These are phyloP conservation scores for Eidolon dupreanum DNA, from an alignment of 2,797 vertebrate genomes.

Conservation along the genomic window DNA sequence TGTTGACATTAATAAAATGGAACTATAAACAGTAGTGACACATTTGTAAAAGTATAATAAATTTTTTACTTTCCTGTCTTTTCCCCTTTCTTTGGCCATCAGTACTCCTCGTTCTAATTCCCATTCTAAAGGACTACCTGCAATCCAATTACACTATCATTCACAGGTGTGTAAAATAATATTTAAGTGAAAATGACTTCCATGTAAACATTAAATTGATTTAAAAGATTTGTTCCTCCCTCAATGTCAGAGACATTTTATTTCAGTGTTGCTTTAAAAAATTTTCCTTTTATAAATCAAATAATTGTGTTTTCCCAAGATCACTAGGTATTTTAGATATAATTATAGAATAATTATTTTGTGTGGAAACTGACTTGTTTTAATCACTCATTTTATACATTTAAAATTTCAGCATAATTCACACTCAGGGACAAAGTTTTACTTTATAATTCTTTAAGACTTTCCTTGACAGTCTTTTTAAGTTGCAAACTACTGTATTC, in stretches of 20 bases:
- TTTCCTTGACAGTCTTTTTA: not conserved
- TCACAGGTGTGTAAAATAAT: not conserved
- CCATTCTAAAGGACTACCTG: not conserved
- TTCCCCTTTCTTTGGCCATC: not conserved
- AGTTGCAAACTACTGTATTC: not conserved
- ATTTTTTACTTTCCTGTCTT: not conserved
- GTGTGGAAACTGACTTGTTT: not conserved
- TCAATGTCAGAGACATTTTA: not conserved
- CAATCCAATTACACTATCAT: not conserved
- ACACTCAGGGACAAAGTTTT: not conserved
- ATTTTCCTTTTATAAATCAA: not conserved
- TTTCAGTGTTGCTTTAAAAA: conserved; percentile 3
- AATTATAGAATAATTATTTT: conserved; percentile 3
- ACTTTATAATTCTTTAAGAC: not conserved
- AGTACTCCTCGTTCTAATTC: not conserved
- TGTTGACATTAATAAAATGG: not conserved
- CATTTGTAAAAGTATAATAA: conserved; percentile 16
- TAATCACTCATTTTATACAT: not conserved
- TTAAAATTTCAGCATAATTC: conserved; percentile 1
- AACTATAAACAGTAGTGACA: not conserved
- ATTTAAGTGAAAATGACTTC: not conserved
- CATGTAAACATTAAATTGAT: not conserved
- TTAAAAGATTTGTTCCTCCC: not conserved
- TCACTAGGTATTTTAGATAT: conserved; percentile 4
- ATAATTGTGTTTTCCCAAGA: not conserved